These are phyloP conservation scores for Palythoa grandis DNA, from an alignment of 92 coral and sea anemone species.

Conservation along the genomic window DNA sequence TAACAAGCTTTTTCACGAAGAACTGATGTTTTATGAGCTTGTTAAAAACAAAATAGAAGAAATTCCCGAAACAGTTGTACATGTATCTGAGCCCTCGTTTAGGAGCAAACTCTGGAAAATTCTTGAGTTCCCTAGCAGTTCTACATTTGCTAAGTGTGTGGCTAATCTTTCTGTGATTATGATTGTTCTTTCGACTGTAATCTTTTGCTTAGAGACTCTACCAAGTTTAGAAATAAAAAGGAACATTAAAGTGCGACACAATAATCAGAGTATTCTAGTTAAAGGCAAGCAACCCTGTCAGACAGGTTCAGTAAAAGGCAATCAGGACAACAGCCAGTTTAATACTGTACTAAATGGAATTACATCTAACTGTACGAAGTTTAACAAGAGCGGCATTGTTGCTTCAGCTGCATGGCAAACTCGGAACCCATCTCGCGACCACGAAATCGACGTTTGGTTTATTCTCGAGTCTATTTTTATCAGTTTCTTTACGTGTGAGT, in stretches of 20 bases:
- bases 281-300: not conserved
- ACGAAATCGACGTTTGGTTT: slow-evolving; percentile 61
- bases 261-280: not conserved
- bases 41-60: slow-evolving; percentile 1
- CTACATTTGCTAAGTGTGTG: slow-evolving; percentile 51
- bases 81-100: not conserved
- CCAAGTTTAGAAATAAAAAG: slow-evolving; percentile 31
- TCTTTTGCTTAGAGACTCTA: slow-evolving; percentile 88
- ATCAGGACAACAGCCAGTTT: not conserved
- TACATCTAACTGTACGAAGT: not conserved
- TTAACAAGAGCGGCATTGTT: slow-evolving; percentile 4
- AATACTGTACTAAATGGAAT: not conserved
- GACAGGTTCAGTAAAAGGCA: not conserved
- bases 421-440: not conserved
- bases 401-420: not conserved
- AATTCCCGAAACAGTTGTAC: not conserved
- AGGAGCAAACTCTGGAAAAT: slow-evolving; percentile 65
- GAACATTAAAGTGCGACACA: not conserved
- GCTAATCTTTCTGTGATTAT: slow-evolving; percentile 67
- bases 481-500: slow-evolving; percentile 78
- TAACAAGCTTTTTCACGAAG: slow-evolving; percentile 74
- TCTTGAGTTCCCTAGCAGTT: slow-evolving; percentile 67
- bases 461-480: slow-evolving; percentile 73
- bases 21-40: slow-evolving; percentile 77
- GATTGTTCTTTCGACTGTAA: slow-evolving; percentile 75